Conservation (phyloP, 2,797 vertebrate species). For the Argya squamiceps region DNA sequence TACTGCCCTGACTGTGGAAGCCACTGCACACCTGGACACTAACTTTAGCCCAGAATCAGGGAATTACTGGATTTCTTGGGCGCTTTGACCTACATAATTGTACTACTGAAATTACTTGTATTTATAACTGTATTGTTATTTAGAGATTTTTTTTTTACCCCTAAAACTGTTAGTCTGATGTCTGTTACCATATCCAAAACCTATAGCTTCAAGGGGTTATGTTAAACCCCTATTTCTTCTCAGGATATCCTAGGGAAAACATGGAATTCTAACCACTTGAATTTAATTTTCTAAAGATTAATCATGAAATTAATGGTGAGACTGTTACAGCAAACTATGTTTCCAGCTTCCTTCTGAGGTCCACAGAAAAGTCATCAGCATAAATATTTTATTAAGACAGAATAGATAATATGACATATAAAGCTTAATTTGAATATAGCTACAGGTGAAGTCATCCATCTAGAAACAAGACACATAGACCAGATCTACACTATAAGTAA, state of each 20-base stretch:
- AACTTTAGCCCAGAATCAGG: not conserved
- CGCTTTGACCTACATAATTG: not conserved
- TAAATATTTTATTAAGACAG: not conserved
- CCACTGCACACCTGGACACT: too few relatives aligned
- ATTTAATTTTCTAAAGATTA: not conserved
- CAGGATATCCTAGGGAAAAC: not conserved
- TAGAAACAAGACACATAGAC: not conserved
- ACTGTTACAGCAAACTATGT: not conserved
- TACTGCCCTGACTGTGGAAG: fast-evolving
- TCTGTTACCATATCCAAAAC: not conserved
- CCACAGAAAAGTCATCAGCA: not conserved
- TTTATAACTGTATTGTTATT: not conserved
- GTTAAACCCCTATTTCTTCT: not conserved
- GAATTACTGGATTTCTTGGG: not conserved
- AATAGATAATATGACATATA: not conserved
- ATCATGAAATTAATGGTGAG: not conserved
- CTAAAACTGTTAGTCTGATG: not conserved
- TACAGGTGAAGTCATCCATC: not conserved
- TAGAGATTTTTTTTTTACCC: not conserved
- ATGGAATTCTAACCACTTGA: not conserved
- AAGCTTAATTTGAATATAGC: not conserved
- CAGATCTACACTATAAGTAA: not conserved
- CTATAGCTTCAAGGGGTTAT: not conserved
- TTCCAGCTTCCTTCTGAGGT: not conserved
- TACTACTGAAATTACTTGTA: not conserved